Evolutionary conservation across 2,888 invertebrate genomes (phyloP).

Genomic region (Drosophila atripex): DNA sequence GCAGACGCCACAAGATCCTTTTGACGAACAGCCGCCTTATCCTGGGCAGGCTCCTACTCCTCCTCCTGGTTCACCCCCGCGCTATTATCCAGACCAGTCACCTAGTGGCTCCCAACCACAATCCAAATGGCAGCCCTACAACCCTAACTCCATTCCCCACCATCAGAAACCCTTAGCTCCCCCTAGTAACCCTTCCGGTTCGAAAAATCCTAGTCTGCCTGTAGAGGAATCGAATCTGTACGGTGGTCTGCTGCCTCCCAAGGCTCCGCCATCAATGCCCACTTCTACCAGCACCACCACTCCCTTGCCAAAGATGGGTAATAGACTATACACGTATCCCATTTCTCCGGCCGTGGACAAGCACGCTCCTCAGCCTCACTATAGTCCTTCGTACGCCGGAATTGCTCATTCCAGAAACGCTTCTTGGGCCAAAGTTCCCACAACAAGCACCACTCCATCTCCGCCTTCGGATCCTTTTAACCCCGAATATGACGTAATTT

Average conservation of each 20-base stretch:
- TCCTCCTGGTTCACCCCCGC: slow-evolving; percentile 12
- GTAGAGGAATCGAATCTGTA: slow-evolving; percentile 55
- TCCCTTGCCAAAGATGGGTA: slow-evolving; percentile 27
- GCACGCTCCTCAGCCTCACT: slow-evolving; percentile 71
- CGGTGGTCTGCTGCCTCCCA: slow-evolving; percentile 53
- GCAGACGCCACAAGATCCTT: slow-evolving; percentile 11
- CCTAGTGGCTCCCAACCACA: slow-evolving; percentile 33
- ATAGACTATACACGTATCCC: slow-evolving; percentile 56
- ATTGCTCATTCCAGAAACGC: slow-evolving; percentile 78
- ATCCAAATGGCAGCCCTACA: slow-evolving; percentile 15
- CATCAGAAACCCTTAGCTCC: slow-evolving; percentile 4
- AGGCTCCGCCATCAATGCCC: slow-evolving; percentile 2
- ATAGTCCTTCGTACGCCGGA: slow-evolving; percentile 80
- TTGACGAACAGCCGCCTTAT: not conserved
- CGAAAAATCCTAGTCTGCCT: slow-evolving; percentile 14
- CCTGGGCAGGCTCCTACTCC: not conserved
- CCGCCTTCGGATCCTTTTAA: slow-evolving; percentile 42
- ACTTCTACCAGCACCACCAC: slow-evolving; percentile 11
- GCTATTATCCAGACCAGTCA: slow-evolving; percentile 33
- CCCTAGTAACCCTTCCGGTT: not conserved
- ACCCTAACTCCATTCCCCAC: not conserved
- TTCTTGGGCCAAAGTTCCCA: slow-evolving; percentile 67
- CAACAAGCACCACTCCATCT: slow-evolving; percentile 1
- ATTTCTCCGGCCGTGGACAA: slow-evolving; percentile 70
- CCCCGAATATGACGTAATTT: slow-evolving; percentile 28